Base-by-base conservation (phyloP, 2,797 vertebrate genomes). In the Rhynchotus rufescens region DNA sequence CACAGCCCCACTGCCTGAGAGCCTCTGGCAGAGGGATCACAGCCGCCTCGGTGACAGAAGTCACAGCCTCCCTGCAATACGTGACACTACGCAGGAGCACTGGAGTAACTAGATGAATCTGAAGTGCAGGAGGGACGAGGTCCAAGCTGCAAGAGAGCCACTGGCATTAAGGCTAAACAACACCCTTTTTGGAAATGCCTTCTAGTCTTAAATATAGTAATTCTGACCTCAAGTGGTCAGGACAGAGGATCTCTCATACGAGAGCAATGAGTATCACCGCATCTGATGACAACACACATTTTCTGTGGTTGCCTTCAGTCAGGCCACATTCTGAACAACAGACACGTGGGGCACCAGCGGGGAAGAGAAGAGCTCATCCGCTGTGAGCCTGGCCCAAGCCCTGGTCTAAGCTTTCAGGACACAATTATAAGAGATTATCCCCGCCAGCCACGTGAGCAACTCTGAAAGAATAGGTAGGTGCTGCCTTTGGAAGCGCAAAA, bases 191-290 rank as follows among this genome's bases (percentile, higher is more conserved):
- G 61, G 71, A 91, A 91, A 83, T 1, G n/a, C 23, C 32, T 74
- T 80, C n/a, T 36, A 23, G 42, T 45, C 45, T 78, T 38, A 65
- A n/a, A 52, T 36, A 38, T 56, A 56, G 52, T 56, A 56, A 56
- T 56, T 56, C 71, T 74, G 60, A 84, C 25, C 74, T 74, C 65
- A 74, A 44, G 56, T 38, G 54, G 69, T 60, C 47, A 84, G 78
- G 75, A 79, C 44, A 34, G 76, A 91, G 62, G 42, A 82, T 71
- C 65, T 92, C 40, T 79, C 82, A 72, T 17, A 57, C 4, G 15
- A 89, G 25, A 94, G 44, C 92, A 89, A 84, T 71, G 2, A 82
- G 77, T 77, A 84, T 90, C 38, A 52, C 60, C 76, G 62, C 54
- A 86, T n/a, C 32, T 88, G 65, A 61, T 57, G 52, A 91, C 69